Evolutionary conservation across 2,113 vertebrate genomes (phyloP).

Genomic region (Anseranas semipalmata): DNA sequence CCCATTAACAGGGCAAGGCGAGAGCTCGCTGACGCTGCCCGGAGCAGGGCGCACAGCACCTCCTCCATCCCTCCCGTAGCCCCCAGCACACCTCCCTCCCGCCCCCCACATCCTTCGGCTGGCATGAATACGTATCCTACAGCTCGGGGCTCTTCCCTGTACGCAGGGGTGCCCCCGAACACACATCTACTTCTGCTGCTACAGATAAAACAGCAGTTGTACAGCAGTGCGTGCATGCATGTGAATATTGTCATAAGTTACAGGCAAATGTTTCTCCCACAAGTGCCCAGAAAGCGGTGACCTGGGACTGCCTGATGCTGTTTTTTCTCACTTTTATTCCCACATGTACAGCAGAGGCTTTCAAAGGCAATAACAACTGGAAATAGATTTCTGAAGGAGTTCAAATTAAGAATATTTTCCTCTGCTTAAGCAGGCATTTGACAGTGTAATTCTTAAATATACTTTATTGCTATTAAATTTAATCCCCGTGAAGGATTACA

Average conservation of each 20-base stretch:
- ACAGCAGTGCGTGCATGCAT: accelerated
- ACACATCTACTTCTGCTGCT: background rate
- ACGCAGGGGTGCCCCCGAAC: background rate
- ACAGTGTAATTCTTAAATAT: constrained; percentile 31
- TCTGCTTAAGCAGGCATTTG: constrained; percentile 31
- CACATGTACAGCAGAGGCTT: background rate
- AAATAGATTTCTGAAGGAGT: constrained; percentile 4
- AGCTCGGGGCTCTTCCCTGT: background rate
- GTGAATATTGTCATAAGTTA: background rate
- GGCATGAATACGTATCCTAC: background rate
- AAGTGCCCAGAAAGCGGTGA: background rate
- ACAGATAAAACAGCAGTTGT: background rate
- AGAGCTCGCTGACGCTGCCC: background rate
- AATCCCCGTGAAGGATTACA: constrained; percentile 55
- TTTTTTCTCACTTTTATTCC: background rate
- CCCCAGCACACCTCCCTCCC: background rate
- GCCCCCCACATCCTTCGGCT: background rate
- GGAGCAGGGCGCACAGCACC: background rate
- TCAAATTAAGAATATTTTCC: constrained; percentile 29
- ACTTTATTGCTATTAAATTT: constrained; percentile 14
- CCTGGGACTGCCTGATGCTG: background rate
- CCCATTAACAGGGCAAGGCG: background rate
- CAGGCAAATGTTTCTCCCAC: background rate
- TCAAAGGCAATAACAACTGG: background rate
- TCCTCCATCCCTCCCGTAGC: background rate